Percentiles rank a stretch among this genome's conserved stretches.
phyloP scores from a whole-genome alignment of 2,888 invertebrate species.

The Xylota sylvarum region DNA sequence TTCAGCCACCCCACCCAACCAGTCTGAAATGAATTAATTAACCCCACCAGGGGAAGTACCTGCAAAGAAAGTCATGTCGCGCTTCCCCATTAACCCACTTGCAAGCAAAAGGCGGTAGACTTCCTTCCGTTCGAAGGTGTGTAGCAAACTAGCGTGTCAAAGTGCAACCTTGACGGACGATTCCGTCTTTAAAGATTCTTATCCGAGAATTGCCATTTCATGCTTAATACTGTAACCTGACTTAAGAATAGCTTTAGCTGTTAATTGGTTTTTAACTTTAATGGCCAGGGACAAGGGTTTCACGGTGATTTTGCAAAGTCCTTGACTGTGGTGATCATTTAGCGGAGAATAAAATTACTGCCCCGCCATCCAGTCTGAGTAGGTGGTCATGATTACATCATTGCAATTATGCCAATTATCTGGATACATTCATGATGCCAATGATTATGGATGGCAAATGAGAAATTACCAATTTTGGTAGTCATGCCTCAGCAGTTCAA shows the following conservation, averaged over 20 bases:
- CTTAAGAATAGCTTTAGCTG: slow-evolving; percentile 37
- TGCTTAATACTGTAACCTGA: slow-evolving; percentile 29
- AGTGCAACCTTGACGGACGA: slow-evolving; percentile 59
- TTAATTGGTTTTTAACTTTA: slow-evolving; percentile 51
- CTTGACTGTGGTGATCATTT: slow-evolving; percentile 44
- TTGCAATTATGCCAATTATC: slow-evolving; percentile 58
- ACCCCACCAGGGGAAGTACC: neutral
- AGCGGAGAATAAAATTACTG: slow-evolving; percentile 32
- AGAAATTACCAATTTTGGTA: slow-evolving; percentile 61
- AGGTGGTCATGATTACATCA: slow-evolving; percentile 64
- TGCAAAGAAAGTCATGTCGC: neutral
- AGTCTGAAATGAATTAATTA: slow-evolving; percentile 65
- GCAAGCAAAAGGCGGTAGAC: slow-evolving; percentile 49
- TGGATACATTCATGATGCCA: slow-evolving; percentile 20
- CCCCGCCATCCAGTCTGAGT: neutral
- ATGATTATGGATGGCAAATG: slow-evolving; percentile 38
- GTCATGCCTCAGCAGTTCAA: slow-evolving; percentile 52
- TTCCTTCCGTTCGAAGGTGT: slow-evolving; percentile 69
- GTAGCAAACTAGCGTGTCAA: slow-evolving; percentile 54
- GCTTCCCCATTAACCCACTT: neutral
- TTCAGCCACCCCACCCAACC: slow-evolving; percentile 4
- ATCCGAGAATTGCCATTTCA: slow-evolving; percentile 59
- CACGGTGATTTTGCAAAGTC: slow-evolving; percentile 9
- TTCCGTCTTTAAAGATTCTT: slow-evolving; percentile 57
- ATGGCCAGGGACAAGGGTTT: slow-evolving; percentile 27